These are phyloP conservation scores for Echinarachnius parma DNA, from an alignment of 53 echinoderm and acorn worm genomes.

Conservation along the genomic window DNA sequence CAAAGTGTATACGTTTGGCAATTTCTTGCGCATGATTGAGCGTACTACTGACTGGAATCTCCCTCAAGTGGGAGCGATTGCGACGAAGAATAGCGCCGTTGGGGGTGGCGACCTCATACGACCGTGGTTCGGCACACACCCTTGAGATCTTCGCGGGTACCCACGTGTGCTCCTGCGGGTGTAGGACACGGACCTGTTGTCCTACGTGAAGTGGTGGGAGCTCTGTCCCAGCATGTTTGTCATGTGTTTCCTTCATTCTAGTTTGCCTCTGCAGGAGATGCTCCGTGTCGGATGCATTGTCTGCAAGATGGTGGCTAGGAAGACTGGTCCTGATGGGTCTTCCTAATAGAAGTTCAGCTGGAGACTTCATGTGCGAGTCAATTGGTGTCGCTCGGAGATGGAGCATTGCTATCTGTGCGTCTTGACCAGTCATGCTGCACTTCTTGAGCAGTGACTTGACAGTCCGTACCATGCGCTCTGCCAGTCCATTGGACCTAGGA, in stretches of 20 bases:
- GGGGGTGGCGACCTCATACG: slow-evolving; percentile 56
- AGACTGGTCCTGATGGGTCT: slow-evolving; percentile 49
- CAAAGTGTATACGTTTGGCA: slow-evolving; percentile 3
- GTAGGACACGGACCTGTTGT: slow-evolving; percentile 50
- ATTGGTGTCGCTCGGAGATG: slow-evolving; percentile 59
- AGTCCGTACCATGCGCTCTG: slow-evolving; percentile 65
- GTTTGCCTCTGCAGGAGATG: slow-evolving; percentile 8
- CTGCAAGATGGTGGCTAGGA: slow-evolving; percentile 50
- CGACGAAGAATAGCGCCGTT: slow-evolving; percentile 50
- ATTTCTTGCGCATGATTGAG: neutral
- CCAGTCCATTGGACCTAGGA: slow-evolving; percentile 60
- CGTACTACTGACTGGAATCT: slow-evolving; percentile 11
- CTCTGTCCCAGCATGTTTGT: slow-evolving; percentile 43
- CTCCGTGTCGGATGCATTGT: slow-evolving; percentile 8
- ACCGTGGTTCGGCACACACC: slow-evolving; percentile 55
- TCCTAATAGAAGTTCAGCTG: slow-evolving; percentile 61
- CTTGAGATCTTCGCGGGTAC: slow-evolving; percentile 47
- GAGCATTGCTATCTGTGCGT: slow-evolving; percentile 35
- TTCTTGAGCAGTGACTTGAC: slow-evolving; percentile 53
- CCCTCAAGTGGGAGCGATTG: slow-evolving; percentile 60
- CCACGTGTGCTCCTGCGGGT: slow-evolving; percentile 54
- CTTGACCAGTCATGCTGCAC: slow-evolving; percentile 55
- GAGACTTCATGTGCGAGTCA: slow-evolving; percentile 55
- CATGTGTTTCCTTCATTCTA: slow-evolving; percentile 51
- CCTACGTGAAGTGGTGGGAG: slow-evolving; percentile 52